Percentiles rank a stretch among this genome's conserved stretches.
Evolutionary conservation across 1,140 invertebrate species (phyloP).

Genomic region (Ganaspis sp.): DNA sequence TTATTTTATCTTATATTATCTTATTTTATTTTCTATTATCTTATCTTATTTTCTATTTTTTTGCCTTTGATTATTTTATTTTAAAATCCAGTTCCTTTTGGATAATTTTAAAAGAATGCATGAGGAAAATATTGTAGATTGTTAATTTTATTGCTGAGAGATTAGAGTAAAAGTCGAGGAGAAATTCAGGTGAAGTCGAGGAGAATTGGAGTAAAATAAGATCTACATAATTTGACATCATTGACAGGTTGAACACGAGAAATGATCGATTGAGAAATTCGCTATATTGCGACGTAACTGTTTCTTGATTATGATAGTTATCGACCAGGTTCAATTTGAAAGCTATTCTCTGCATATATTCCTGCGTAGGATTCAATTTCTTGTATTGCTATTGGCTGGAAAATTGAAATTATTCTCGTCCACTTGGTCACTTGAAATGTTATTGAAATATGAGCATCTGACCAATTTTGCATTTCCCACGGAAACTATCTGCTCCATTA

Average conservation of each 20-base stretch:
- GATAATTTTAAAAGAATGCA: no score
- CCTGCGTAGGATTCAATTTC: background rate
- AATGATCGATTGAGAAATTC: background rate
- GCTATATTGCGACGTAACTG: slow-evolving; percentile 4
- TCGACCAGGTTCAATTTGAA: background rate
- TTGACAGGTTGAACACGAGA: background rate
- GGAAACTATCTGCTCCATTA: background rate
- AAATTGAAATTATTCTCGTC: slow-evolving; percentile 15
- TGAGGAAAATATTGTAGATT: no score
- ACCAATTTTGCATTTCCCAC: background rate
- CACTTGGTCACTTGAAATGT: slow-evolving; percentile 8
- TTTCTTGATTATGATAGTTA: background rate
- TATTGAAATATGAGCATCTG: slow-evolving; percentile 18
- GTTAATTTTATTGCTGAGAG: no score
- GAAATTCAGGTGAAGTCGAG: background rate
- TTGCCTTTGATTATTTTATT: no score
- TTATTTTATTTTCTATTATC: no score
- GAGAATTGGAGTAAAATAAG: background rate
- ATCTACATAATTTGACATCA: background rate
- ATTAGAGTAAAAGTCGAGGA: no score
- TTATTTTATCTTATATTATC: no score
- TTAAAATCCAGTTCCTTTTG: no score
- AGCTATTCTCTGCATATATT: background rate
- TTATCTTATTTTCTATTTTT: no score
- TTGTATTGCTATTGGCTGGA: background rate